Conservation (phyloP, 2,797 vertebrate genomes). For the Smutsia gigantea region DNA sequence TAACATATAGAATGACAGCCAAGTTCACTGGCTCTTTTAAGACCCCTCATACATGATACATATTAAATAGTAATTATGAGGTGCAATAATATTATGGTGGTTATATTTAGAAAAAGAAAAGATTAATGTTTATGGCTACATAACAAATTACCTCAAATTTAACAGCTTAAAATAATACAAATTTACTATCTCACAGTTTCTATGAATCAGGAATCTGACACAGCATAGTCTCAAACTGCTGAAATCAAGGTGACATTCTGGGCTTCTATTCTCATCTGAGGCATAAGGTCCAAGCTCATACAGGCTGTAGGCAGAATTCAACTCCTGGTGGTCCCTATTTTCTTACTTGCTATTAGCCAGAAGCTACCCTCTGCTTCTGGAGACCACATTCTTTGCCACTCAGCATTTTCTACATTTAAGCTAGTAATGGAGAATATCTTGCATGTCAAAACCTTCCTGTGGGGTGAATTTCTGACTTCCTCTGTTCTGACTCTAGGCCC, state of each 20-base stretch:
- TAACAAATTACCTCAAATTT: neutral
- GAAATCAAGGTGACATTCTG: neutral
- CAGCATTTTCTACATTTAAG: neutral
- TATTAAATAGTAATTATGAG: neutral
- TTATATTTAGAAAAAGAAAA: neutral
- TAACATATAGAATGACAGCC: neutral
- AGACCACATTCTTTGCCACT: neutral
- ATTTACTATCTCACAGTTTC: neutral
- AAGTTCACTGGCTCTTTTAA: neutral
- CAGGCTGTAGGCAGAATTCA: neutral
- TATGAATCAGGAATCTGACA: neutral
- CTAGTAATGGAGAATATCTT: neutral
- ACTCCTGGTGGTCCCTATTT: neutral
- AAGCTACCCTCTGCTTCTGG: neutral
- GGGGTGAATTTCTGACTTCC: neutral
- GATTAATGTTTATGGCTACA: neutral
- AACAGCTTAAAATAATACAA: neutral
- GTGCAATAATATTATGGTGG: neutral
- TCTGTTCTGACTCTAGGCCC: neutral
- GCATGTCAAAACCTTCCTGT: too few relatives aligned
- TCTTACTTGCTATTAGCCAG: neutral
- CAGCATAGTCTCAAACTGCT: neutral
- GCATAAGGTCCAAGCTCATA: neutral
- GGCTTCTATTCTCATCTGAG: neutral
- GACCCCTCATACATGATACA: accelerated